These are phyloP conservation scores for Pseudobourletiella spinata DNA, from an alignment of 1,140 invertebrate species.

Conservation along the genomic window DNA sequence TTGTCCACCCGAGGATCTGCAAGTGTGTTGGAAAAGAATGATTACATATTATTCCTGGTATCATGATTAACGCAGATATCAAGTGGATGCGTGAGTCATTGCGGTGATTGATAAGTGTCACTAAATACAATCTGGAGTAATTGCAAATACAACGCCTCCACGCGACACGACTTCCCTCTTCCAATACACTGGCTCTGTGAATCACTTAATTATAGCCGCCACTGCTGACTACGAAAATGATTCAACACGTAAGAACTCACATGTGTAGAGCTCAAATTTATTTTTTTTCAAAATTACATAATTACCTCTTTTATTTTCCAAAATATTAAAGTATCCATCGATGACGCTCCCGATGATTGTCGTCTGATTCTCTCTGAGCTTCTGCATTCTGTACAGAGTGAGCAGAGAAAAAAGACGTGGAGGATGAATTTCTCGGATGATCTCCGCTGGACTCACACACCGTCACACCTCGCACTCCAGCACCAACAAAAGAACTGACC, in stretches of 20 bases:
- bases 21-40: conserved; percentile 40
- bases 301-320: conserved; percentile 58
- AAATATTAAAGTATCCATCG: conserved; percentile 56
- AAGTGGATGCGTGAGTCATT: not conserved
- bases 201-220: not conserved
- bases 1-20: conserved; percentile 80
- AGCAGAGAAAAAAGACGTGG: no score
- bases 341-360: conserved; percentile 36
- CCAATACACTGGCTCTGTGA: not conserved
- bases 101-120: not conserved
- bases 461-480: no score
- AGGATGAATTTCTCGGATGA: no score
- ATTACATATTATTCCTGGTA: not conserved
- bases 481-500: no score
- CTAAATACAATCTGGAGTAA: not conserved
- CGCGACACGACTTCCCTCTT: not conserved
- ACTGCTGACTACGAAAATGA: no score
- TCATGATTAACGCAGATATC: not conserved
- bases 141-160: not conserved
- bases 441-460: no score
- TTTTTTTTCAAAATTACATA: no score
- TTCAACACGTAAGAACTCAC: no score
- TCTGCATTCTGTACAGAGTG: not conserved
- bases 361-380: not conserved
- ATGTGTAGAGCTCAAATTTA: no score